Evolutionary conservation across 2,113 vertebrate species (phyloP), one percentile per base, ranked within the genome.

Genomic region (Microtus pennsylvanicus): DNA sequence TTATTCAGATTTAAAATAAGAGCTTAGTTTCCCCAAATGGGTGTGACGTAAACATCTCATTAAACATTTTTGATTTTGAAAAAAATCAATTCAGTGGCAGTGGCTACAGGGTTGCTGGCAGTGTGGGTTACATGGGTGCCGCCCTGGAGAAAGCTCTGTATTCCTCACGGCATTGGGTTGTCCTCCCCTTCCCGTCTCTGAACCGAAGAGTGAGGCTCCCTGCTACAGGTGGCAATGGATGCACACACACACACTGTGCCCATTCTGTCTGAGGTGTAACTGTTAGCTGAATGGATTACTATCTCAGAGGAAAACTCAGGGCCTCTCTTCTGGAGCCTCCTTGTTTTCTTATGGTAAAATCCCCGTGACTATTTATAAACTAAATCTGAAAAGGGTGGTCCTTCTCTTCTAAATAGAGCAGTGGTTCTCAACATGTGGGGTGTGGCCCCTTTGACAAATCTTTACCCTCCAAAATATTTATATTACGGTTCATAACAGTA

Each of bases 1-100:
- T 97, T 97, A 97, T 96, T 97, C 97, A 97, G 81, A 94, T 97
- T 96, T 98, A 97, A 98, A 98, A 98, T 98, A 97, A 97, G 97
- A 97, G 97, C 96, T 97, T 98, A 97, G 98, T 96, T 98, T 97
- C 96, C 97, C 97, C 97, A 98, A 98, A 97, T 95, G 98, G 93
- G 83, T 97, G 98, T 98, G 98, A 98, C 98, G 96, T 96, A 97
- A 97, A 98, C 96, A 98, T 96, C 97, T 97, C 94, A 97, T 97
- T 97, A 98, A 97, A 97, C 97, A 97, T 97, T 98, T 97, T 97
- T 97, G 97, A 97, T 97, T 97, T 97, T 93, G 95, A 78, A 78
- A 92, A 75, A 80, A 69, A 45, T 85, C 95, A 72, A 22, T 52
- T 33, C 0, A 16, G 85, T 92, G 69, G 45, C 75, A 93, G 5